phyloP scores from a whole-genome alignment of 2,113 vertebrate genomes.

The Varanus komodoensis region DNA sequence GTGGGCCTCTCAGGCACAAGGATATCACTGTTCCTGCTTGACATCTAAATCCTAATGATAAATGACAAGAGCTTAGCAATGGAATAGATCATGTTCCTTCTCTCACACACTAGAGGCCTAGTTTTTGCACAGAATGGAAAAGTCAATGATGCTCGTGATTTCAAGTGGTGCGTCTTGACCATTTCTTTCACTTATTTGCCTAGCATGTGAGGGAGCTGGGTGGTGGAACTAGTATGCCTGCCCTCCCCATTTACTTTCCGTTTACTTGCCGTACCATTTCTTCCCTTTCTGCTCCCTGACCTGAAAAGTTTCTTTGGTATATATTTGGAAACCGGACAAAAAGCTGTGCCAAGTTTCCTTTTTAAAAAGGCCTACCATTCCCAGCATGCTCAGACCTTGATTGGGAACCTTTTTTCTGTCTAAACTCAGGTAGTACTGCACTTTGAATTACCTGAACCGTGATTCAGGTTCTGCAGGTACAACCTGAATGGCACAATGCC shows the following conservation, averaged over 20 bases:
- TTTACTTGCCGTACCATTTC: background rate
- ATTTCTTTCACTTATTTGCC: background rate
- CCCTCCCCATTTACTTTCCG: background rate
- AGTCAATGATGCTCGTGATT: background rate
- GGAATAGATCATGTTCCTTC: background rate
- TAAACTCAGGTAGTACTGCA: too few relatives aligned
- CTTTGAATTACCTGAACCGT: too few relatives aligned
- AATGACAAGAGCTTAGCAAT: background rate
- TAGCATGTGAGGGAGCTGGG: background rate
- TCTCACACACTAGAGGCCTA: background rate
- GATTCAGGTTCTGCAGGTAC: background rate
- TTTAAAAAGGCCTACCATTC: background rate
- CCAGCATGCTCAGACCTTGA: too few relatives aligned
- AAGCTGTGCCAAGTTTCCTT: background rate
- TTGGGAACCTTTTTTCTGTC: too few relatives aligned
- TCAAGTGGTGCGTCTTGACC: background rate
- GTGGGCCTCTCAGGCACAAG: background rate
- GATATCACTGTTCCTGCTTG: background rate
- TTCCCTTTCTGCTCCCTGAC: background rate
- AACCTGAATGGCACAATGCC: background rate
- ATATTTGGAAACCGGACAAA: background rate
- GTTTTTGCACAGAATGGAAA: background rate
- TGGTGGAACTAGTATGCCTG: too few relatives aligned
- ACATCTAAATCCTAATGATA: too few relatives aligned
- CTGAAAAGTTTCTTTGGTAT: background rate